Evolutionary conservation across 2,113 vertebrate species (phyloP).

Genomic region (Vulpes vulpes): DNA sequence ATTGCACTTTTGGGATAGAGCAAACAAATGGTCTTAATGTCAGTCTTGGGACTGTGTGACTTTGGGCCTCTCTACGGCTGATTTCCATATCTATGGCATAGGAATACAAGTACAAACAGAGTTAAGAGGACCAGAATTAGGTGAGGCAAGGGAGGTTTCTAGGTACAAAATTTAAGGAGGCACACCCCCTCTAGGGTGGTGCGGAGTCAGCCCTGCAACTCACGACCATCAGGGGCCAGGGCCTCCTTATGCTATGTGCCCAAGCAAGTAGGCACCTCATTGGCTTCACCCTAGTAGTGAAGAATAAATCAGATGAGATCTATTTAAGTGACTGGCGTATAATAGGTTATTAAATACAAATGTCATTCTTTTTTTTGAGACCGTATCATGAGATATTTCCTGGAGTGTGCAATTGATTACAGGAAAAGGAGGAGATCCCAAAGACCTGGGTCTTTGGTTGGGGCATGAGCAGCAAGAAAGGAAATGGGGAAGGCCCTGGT

Average conservation of each 20-base stretch:
- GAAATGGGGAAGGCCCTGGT: neutral
- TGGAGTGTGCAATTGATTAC: neutral
- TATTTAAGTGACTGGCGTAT: neutral
- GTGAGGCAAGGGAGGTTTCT: neutral
- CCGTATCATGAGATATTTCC: neutral
- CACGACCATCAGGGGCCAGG: neutral
- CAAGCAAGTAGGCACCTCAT: neutral
- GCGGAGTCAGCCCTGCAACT: too few species aligned
- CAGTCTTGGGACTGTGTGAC: neutral
- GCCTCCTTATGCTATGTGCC: neutral
- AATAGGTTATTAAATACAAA: neutral
- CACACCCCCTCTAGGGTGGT: rapidly evolving
- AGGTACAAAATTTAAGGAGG: neutral
- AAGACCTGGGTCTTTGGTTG: neutral
- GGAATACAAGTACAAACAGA: neutral
- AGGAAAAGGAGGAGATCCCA: neutral
- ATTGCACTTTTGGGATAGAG: neutral
- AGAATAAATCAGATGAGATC: neutral
- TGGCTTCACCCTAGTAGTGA: neutral
- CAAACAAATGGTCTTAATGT: neutral
- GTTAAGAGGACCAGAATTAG: neutral
- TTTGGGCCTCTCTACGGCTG: neutral
- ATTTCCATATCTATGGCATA: neutral
- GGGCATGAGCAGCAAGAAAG: neutral
- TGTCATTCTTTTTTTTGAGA: conserved; percentile 19